Conservation (phyloP, 2,888 invertebrate species). For the Dolomedes plantarius region DNA sequence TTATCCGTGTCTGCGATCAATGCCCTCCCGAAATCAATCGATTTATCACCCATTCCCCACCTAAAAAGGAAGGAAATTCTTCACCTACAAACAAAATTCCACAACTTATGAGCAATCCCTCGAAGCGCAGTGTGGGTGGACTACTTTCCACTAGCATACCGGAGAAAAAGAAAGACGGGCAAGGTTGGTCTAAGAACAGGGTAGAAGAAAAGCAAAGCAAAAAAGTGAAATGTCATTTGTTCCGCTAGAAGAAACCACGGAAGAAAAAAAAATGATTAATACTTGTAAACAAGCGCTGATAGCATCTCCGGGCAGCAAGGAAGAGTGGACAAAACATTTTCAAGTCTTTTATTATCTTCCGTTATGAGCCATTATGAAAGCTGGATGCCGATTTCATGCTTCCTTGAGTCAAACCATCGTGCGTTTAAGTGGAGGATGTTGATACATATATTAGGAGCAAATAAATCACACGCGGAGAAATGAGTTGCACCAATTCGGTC, state of each 20-base stretch:
- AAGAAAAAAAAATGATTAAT: conserved; percentile 67
- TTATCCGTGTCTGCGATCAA: too few species aligned
- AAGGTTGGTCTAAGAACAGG: conserved; percentile 48
- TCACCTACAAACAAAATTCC: conserved; percentile 43
- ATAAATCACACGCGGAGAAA: conserved; percentile 39
- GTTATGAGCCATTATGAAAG: conserved; percentile 66
- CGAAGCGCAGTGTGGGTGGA: conserved; percentile 49
- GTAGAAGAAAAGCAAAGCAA: conserved; percentile 39
- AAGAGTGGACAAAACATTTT: conserved; percentile 68
- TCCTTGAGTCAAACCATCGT: conserved; percentile 29
- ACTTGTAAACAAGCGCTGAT: conserved; percentile 70
- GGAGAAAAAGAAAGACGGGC: conserved; percentile 29
- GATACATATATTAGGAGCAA: conserved; percentile 60
- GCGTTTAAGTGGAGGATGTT: conserved; percentile 49
- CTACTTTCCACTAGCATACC: conserved; percentile 40
- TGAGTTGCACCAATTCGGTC: conserved; percentile 24
- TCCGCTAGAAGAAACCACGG: conserved; percentile 69
- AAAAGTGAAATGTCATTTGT: conserved; percentile 69
- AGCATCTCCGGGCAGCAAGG: conserved; percentile 56
- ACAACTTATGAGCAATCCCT: conserved; percentile 25
- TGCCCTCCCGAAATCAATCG: too few species aligned
- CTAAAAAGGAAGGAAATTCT: background rate
- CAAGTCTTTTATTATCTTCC: conserved; percentile 65
- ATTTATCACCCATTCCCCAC: too few species aligned
- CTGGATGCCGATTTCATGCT: conserved; percentile 62